A percentile compares a stretch with the other conserved stretches of the same genome.
Conservation (phyloP, 2,888 invertebrate species). For the Tortrix viridana region DNA sequence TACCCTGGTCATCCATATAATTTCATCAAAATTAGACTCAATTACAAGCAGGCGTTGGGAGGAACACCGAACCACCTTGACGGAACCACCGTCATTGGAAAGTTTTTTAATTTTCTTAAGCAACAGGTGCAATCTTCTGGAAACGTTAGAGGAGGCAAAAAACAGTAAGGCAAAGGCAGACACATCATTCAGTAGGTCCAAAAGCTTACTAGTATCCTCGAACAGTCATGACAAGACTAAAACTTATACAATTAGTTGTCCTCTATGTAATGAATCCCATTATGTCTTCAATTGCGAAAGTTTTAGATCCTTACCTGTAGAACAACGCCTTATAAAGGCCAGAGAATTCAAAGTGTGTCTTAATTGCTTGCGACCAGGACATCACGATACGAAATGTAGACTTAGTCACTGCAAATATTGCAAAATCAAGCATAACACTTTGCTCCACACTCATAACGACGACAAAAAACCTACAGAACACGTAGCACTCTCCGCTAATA, state of each 20-base stretch:
- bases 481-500: background rate
- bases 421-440: slow-evolving; percentile 29
- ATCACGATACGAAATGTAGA: slow-evolving; percentile 1
- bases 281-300: slow-evolving; percentile 23
- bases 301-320: slow-evolving; percentile 22
- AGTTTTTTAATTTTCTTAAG: slow-evolving; percentile 15
- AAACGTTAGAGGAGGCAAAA: slow-evolving; percentile 1
- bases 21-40: slow-evolving; percentile 17
- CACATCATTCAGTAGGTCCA: background rate
- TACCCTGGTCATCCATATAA: slow-evolving; percentile 15
- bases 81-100: slow-evolving; percentile 4
- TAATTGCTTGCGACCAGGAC: slow-evolving; percentile 6
- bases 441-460: slow-evolving; percentile 21
- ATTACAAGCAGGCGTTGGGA: slow-evolving; percentile 16
- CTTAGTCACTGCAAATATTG: slow-evolving; percentile 24
- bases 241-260: background rate
- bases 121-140: slow-evolving; percentile 8
- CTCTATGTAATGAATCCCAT: slow-evolving; percentile 26
- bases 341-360: slow-evolving; percentile 23
- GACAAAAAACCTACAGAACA: background rate
- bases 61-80: slow-evolving; percentile 15
- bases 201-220: background rate
- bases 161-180: background rate
- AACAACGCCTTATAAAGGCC: slow-evolving; percentile 11
- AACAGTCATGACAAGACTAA: background rate